Evolutionary conservation across 1,140 invertebrate species (phyloP).

Genomic region (Mycetomoellerius zeteki): DNA sequence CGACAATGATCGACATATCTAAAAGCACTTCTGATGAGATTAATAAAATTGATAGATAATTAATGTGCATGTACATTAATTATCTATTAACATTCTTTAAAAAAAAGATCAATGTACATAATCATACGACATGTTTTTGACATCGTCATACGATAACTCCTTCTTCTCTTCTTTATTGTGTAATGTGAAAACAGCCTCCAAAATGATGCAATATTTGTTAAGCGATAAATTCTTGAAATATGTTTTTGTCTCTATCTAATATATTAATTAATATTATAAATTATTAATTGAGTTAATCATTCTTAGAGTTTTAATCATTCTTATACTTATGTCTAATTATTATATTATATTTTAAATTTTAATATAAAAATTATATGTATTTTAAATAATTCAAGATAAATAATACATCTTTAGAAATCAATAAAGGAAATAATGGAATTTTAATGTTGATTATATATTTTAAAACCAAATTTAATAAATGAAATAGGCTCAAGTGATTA

Average conservation of each 20-base stretch:
- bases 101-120: neutral
- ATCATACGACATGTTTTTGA: neutral
- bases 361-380: neutral
- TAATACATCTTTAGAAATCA: neutral
- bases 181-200: neutral
- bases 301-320: neutral
- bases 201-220: slow-evolving; percentile 2
- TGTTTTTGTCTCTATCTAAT: neutral
- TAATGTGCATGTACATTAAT: neutral
- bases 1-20: neutral
- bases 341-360: neutral
- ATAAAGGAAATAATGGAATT: slow-evolving; percentile 5
- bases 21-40: neutral
- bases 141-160: neutral
- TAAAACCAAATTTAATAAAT: neutral
- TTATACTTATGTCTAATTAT: neutral
- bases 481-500: too few species aligned
- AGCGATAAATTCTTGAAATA: neutral
- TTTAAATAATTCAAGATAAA: neutral
- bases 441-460: slow-evolving; percentile 24
- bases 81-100: neutral
- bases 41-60: neutral
- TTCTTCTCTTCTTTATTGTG: neutral
- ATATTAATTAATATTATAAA: neutral
- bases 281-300: neutral